Conservation (phyloP, 2,888 invertebrate species). For the Rhorus exstirpatorius region DNA sequence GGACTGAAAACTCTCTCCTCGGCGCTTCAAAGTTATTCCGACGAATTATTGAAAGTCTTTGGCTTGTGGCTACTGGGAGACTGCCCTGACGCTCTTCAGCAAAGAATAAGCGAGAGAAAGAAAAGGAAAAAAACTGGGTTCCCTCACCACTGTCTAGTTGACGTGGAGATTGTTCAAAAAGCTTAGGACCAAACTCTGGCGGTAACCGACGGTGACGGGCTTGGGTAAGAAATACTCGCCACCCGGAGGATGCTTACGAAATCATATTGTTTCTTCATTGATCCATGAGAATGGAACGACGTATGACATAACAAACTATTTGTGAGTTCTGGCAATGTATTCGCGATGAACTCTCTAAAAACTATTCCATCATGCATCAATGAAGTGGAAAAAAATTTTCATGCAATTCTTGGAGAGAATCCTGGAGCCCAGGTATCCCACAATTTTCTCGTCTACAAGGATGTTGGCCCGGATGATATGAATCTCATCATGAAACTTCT, state of each 20-base stretch:
- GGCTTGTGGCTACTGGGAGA: conserved; percentile 61
- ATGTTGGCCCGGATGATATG: conserved; percentile 22
- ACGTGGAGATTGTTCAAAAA: conserved; percentile 10
- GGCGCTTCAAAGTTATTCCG: conserved; percentile 79
- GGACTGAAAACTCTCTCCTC: conserved; percentile 61
- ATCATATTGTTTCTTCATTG: conserved; percentile 11
- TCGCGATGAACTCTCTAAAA: neutral
- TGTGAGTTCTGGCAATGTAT: neutral
- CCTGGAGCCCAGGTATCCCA: conserved; percentile 9
- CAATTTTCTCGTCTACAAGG: neutral
- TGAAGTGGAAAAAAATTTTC: conserved; percentile 20
- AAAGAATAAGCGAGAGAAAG: conserved; percentile 22
- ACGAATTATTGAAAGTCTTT: conserved; percentile 82
- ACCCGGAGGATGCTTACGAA: neutral
- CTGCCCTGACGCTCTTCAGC: conserved; percentile 14
- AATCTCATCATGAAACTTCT: neutral
- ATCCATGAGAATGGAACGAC: conserved; percentile 10
- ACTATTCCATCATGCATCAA: conserved; percentile 10
- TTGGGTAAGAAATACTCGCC: neutral
- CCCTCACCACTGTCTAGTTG: conserved; percentile 34
- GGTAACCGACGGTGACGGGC: neutral
- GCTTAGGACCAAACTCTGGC: conserved; percentile 9
- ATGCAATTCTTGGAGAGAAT: neutral
- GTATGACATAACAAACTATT: neutral
- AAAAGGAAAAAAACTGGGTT: conserved; percentile 23